phyloP scores from a whole-genome alignment of 2,888 invertebrate species.

The Parochlus steinenii region DNA sequence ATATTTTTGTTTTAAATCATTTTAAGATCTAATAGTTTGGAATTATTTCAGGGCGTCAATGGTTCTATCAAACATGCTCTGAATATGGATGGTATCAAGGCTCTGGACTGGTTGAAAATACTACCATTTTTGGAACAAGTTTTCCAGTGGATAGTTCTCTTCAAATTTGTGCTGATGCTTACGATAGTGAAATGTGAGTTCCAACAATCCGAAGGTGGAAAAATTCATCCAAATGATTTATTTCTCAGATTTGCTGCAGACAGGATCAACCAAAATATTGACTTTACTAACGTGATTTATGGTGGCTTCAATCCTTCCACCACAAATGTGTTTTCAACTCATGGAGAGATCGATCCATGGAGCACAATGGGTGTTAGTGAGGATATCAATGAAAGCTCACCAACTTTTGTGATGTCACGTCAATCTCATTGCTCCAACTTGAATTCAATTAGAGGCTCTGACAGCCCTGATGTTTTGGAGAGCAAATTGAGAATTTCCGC shows the following conservation, averaged over 20 bases:
- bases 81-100: conserved; percentile 77
- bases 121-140: conserved; percentile 35
- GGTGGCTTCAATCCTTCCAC: conserved; percentile 32
- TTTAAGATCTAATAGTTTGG: too few species aligned
- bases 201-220: neutral
- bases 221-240: neutral
- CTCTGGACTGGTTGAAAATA: conserved; percentile 40
- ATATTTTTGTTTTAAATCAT: too few species aligned
- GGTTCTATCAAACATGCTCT: conserved; percentile 73
- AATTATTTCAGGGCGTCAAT: conserved; percentile 46
- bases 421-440: conserved; percentile 25
- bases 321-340: conserved; percentile 34
- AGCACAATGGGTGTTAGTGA: conserved; percentile 32
- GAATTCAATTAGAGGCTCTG: conserved; percentile 19
- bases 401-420: conserved; percentile 21
- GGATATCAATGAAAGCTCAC: conserved; percentile 16
- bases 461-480: conserved; percentile 22
- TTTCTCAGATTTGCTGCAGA: conserved; percentile 8
- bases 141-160: conserved; percentile 22
- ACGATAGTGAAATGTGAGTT: conserved; percentile 16
- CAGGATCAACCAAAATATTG: neutral
- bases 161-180: conserved; percentile 22
- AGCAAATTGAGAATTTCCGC: conserved; percentile 21
- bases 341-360: conserved; percentile 41
- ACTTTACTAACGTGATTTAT: conserved; percentile 31